Evolutionary conservation across 2,113 vertebrate genomes (phyloP), one percentile per base, ranked within the genome.

Genomic region (Podocnemis expansa): DNA sequence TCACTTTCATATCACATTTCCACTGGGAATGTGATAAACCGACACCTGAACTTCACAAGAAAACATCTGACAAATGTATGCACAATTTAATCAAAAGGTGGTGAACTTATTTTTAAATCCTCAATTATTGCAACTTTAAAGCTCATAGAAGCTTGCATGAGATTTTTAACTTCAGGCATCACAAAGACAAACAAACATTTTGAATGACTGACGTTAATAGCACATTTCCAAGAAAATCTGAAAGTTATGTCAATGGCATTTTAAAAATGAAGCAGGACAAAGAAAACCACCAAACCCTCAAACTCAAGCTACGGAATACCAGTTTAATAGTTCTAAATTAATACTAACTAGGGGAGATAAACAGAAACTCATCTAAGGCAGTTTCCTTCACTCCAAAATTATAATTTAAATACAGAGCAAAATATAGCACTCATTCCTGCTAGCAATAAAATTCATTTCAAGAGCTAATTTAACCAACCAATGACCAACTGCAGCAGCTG

Each of bases 21-120:
- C 87, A n/a, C 43, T 27, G 29, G 76, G 63, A 83, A 5, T 0
- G n/a, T 89, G 52, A 93, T 70, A 89, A 95, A 89, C 41, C 38
- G 89, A 80, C 54, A 90, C 34, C 41, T 85, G 83, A 25, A 86
- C 88, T 73, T 75, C 45, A 92, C 29, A 88, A 89, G 80, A 67
- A 80, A 25, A 52, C 85, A 73, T 79, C 67, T 82, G 76, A 76
- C n/a, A 92, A 82, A 91, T 70, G 91, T 76, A 90, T 7, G 24
- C 63, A 85, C 63, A 86, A 58, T 19, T 45, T 38, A 81, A 85
- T 55, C 79, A 76, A 80, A 70, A 90, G 24, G 82, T 52, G 63
- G 19, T 49, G 34, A 70, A 54, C 16, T 85, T 73, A 49, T 47
- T 93, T 92, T 80, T 94, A 95, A 96, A 84, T 13, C n/a, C 80